A percentile compares a stretch with the other conserved stretches of the same genome.
These are phyloP conservation scores for Ichneumon xanthorius DNA, from an alignment of 2,888 invertebrate species.

Conservation along the genomic window DNA sequence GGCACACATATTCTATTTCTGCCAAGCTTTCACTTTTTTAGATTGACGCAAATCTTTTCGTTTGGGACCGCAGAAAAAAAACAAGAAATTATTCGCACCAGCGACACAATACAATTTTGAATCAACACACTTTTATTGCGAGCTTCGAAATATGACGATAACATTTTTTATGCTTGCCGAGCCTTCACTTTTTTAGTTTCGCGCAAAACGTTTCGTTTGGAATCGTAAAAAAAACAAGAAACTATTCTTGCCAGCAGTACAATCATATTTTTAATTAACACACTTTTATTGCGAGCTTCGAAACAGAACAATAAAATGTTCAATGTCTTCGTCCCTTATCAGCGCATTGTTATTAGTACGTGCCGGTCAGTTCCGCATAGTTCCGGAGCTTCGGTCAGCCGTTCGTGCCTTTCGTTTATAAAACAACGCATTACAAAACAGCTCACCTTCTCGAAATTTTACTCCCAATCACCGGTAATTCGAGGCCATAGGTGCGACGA, in stretches of 20 bases:
- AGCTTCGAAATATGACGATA: not conserved
- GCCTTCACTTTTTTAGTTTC: not conserved
- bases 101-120: not conserved
- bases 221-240: not conserved
- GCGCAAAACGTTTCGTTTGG: not conserved
- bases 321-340: not conserved
- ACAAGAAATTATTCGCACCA: too few species aligned
- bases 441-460: not conserved
- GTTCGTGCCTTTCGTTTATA: not conserved
- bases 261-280: not conserved
- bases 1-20: conserved; percentile 10
- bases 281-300: not conserved
- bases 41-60: not conserved
- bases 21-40: conserved; percentile 33
- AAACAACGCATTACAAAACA: not conserved
- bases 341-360: not conserved
- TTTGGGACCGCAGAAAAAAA: not conserved
- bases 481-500: not conserved
- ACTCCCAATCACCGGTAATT: not conserved
- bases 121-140: not conserved
- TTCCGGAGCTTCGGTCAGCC: not conserved
- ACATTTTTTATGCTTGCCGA: not conserved
- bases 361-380: not conserved
- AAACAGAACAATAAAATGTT: not conserved
- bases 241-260: not conserved